Evolutionary conservation across 1,140 invertebrate species (phyloP).

Genomic region (Ladona fulva): DNA sequence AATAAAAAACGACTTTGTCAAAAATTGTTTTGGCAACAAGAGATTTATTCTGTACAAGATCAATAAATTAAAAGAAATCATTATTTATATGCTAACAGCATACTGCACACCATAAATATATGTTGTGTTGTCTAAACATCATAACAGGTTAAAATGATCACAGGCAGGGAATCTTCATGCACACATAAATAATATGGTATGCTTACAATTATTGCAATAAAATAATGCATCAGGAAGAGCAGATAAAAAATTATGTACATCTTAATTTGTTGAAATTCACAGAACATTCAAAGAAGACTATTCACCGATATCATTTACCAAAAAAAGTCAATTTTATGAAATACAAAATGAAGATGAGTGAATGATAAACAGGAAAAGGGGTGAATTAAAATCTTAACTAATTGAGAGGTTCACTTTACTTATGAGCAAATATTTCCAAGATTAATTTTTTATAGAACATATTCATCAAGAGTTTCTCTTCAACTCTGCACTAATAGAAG

Average conservation of each 20-base stretch:
- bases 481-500: too few relatives aligned
- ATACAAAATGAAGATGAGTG: background rate
- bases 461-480: too few relatives aligned
- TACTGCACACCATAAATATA: constrained; percentile 5
- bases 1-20: background rate
- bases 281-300: too few relatives aligned
- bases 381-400: too few relatives aligned
- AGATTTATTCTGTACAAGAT: constrained; percentile 7
- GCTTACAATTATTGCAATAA: background rate
- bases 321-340: background rate
- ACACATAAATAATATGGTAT: background rate
- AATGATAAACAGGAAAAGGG: background rate
- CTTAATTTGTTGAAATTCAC: too few relatives aligned
- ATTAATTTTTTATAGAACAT: too few relatives aligned
- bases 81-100: background rate
- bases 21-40: background rate
- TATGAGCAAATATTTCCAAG: background rate
- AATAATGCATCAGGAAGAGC: background rate
- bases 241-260: too few relatives aligned
- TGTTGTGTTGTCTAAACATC: background rate
- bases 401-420: too few relatives aligned
- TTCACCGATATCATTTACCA: too few relatives aligned
- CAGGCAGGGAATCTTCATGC: background rate
- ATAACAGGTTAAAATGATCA: background rate
- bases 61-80: background rate